Conservation (phyloP, 2,888 invertebrate genomes). For the Philhelius pedissequus region DNA sequence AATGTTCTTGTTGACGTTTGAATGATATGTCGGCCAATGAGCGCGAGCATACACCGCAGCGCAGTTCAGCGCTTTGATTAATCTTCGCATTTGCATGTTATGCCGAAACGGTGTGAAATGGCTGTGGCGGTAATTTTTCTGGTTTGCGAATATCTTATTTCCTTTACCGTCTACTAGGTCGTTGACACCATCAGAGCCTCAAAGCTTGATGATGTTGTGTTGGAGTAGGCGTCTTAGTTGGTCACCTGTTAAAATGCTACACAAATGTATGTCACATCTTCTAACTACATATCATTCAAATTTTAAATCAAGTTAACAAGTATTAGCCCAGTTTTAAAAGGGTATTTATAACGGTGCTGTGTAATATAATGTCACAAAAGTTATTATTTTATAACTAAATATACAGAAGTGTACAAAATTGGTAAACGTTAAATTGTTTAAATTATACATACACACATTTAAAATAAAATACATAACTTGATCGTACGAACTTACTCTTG, state of each 20-base stretch:
- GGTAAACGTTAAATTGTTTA: too few relatives aligned
- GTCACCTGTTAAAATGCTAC: slow-evolving; percentile 14
- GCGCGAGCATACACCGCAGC: slow-evolving; percentile 8
- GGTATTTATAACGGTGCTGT: not conserved
- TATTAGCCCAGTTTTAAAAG: slow-evolving; percentile 40
- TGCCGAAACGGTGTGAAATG: not conserved
- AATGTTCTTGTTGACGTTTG: slow-evolving; percentile 54
- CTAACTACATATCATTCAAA: slow-evolving; percentile 53
- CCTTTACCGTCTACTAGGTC: not conserved
- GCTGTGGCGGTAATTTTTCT: slow-evolving; percentile 8
- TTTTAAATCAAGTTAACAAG: slow-evolving; percentile 57
- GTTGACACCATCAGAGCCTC: slow-evolving; percentile 9
- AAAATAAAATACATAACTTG: too few relatives aligned
- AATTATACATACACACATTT: too few relatives aligned
- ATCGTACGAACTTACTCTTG: too few relatives aligned
- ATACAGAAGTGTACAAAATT: too few relatives aligned
- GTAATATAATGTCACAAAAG: not conserved
- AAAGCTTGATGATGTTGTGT: not conserved
- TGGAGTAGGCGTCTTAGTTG: not conserved
- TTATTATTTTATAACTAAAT: too few relatives aligned
- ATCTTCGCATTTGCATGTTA: slow-evolving; percentile 39
- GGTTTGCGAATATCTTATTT: not conserved
- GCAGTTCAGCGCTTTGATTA: slow-evolving; percentile 48
- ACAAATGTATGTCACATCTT: slow-evolving; percentile 35
- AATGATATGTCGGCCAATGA: slow-evolving; percentile 45